phyloP scores from a whole-genome alignment of 1,140 invertebrate species.

The Drosophila chauvacae region DNA sequence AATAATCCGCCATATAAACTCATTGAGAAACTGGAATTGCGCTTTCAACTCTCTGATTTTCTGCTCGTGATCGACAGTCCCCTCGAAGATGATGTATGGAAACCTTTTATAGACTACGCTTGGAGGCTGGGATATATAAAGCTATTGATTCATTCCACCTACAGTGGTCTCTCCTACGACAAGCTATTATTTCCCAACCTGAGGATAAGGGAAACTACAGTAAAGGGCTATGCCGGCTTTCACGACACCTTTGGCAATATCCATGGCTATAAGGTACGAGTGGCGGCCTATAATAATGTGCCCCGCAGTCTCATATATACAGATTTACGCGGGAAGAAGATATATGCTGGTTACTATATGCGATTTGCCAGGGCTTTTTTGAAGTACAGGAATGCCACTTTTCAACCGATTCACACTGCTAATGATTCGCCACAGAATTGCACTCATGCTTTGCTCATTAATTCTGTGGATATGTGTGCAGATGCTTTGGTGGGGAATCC shows the following conservation, averaged over 20 bases:
- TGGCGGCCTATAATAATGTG: conserved; percentile 54
- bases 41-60: conserved; percentile 52
- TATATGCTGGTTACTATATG: conserved; percentile 57
- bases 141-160: conserved; percentile 36
- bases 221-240: conserved; percentile 2
- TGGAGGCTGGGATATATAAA: conserved; percentile 44
- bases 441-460: conserved; percentile 14
- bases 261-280: conserved; percentile 31
- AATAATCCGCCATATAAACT: conserved; percentile 29
- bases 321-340: conserved; percentile 2
- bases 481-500: conserved; percentile 45
- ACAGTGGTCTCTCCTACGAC: conserved; percentile 9
- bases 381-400: conserved; percentile 32
- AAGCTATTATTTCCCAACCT: conserved; percentile 43
- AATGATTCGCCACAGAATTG: conserved; percentile 40
- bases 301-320: conserved; percentile 50
- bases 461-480: conserved; percentile 52
- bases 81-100: conserved; percentile 20
- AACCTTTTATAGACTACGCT: conserved; percentile 21
- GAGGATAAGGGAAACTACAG: conserved; percentile 10
- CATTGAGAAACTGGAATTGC: background rate
- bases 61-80: conserved; percentile 30
- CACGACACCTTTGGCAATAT: conserved; percentile 4
- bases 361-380: conserved; percentile 45
- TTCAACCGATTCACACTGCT: conserved; percentile 25